Evolutionary conservation across 1,140 invertebrate species (phyloP).

Genomic region (Drosophila virilis): DNA sequence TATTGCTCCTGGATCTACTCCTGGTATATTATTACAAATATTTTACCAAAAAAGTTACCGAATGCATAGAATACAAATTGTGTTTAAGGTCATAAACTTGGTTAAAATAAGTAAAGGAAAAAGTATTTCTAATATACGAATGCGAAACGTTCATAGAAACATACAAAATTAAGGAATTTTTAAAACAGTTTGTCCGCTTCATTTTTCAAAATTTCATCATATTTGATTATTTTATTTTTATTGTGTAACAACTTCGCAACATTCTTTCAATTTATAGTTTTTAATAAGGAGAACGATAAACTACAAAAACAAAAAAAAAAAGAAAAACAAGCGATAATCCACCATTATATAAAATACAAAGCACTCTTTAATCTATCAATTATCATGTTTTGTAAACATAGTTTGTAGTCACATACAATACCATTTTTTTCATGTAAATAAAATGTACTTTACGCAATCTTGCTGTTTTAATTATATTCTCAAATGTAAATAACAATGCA

Average conservation of each 20-base stretch:
- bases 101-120: slow-evolving; percentile 18
- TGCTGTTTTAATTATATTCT: not conserved
- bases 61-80: slow-evolving; percentile 9
- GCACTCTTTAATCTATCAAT: slow-evolving; percentile 28
- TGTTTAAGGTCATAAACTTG: slow-evolving; percentile 21
- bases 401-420: slow-evolving; percentile 45
- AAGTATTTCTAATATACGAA: slow-evolving; percentile 32
- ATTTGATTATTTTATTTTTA: slow-evolving; percentile 11
- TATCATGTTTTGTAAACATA: slow-evolving; percentile 67
- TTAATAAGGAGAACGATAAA: slow-evolving; percentile 6
- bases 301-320: slow-evolving; percentile 18
- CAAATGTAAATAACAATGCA: not conserved
- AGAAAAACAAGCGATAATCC: slow-evolving; percentile 44
- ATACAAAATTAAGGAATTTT: slow-evolving; percentile 1
- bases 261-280: slow-evolving; percentile 59
- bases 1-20: slow-evolving; percentile 9
- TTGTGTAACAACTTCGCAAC: slow-evolving; percentile 59
- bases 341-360: slow-evolving; percentile 33
- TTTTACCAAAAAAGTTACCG: slow-evolving; percentile 21
- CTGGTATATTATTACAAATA: slow-evolving; percentile 35
- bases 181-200: not conserved
- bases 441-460: slow-evolving; percentile 53
- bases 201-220: slow-evolving; percentile 1
- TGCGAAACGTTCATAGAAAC: not conserved
- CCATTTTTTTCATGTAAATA: slow-evolving; percentile 65